Base-by-base conservation (phyloP, 2,113 vertebrate genomes). In the Vulpes ferrilata region DNA sequence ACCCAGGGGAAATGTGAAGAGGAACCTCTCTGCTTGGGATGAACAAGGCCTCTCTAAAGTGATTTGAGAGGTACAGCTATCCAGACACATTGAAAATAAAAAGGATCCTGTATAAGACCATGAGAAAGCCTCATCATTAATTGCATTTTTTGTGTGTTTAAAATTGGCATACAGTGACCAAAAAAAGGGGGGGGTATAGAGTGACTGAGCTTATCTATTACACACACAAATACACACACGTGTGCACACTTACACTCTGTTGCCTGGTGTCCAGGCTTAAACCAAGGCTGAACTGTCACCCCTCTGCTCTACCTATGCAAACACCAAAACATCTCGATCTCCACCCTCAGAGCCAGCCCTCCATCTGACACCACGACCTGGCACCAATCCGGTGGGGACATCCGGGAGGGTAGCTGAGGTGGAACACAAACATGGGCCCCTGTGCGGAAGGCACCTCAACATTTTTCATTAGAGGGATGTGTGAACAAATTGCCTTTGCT, bases 1-100 rank as follows among this genome's bases (percentile, higher is more conserved):
- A 90, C 22, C 35, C 35, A 88, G 30, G n/a, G 71, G 67, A 48
- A 96, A 11, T 89, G 22, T 71, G 65, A 94, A 96, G 69, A 86
- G n/a, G 71, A 91, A 90, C 73, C 59, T 69, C 48, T 91, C n/a
- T 94, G 15, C 30, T 69, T 90, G 23, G 59, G 13, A 95, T 81
- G 32, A 13, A 92, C 10, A 16, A 38, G 16, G 30, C 27, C 27
- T 92, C 32, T 88, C 43, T 74, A 65, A 69, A 79, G 19, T 51
- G 35, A 88, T 57, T 85, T 65, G 43, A 59, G 25, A 38, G 51
- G 25, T 57, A 11, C 10, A 38, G 43, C 93, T 95, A 11, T 80
- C 51, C 92, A 81, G 62, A 76, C 20, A 85, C 60, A 38, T 0
- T 80, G 35, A 81, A 96, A 88, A 88, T 84, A 22, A 88, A 76